Evolutionary conservation across 2,113 vertebrate species (phyloP).

Genomic region (Brachypteracias leptosomus): DNA sequence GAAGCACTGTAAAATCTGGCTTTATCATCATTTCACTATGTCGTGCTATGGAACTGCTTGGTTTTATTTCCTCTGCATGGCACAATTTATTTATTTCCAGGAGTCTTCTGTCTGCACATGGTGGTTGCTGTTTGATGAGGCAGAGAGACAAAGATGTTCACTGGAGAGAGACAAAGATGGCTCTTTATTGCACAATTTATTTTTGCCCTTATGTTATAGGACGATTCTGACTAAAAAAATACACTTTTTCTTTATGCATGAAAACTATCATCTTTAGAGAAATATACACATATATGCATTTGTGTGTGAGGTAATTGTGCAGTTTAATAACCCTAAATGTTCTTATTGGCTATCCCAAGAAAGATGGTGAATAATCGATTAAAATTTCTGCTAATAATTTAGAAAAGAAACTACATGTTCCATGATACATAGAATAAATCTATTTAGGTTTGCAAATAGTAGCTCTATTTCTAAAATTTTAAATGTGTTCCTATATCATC

Average conservation of each 20-base stretch:
- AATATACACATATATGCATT: background rate
- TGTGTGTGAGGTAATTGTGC: background rate
- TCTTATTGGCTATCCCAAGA: background rate
- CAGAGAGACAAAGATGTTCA: background rate
- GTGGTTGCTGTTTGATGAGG: background rate
- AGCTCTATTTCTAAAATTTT: background rate
- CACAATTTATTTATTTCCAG: background rate
- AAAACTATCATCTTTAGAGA: background rate
- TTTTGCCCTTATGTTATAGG: background rate
- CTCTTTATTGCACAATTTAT: background rate
- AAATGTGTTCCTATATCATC: background rate
- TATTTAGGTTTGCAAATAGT: background rate
- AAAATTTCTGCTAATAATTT: background rate
- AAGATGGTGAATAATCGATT: background rate
- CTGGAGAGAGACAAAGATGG: background rate
- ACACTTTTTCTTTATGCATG: background rate
- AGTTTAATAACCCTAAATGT: background rate
- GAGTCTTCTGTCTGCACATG: background rate
- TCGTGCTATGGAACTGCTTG: background rate
- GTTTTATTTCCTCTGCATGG: slow-evolving; percentile 8
- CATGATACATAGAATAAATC: background rate
- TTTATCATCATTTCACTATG: background rate
- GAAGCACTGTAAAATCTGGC: background rate
- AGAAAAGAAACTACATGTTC: background rate
- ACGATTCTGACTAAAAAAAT: background rate